A percentile compares a stretch with the other conserved stretches of the same genome.
Evolutionary conservation across 2,888 invertebrate species (phyloP).

Genomic region (Eristalis arbustorum): DNA sequence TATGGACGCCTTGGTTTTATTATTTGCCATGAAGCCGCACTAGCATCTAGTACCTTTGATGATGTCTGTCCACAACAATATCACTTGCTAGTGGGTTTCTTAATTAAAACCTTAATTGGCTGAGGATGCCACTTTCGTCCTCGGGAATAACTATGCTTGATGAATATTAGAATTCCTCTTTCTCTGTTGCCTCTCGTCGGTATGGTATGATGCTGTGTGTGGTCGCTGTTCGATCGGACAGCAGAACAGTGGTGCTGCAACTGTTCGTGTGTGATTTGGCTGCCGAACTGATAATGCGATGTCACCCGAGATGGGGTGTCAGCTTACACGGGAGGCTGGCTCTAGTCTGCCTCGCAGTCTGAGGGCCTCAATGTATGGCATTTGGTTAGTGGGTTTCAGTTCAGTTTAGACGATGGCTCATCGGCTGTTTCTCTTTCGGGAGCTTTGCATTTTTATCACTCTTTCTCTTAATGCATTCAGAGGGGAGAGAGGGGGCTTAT

Average conservation of each 20-base stretch:
- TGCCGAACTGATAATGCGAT: neutral
- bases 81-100: too few species aligned
- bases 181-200: constrained; percentile 39
- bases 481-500: neutral
- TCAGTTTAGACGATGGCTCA: neutral
- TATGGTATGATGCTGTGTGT: constrained; percentile 6
- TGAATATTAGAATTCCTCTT: too few species aligned
- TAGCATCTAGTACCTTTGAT: too few species aligned
- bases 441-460: neutral
- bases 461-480: constrained; percentile 13
- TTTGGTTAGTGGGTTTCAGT: constrained; percentile 22
- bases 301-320: neutral
- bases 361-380: constrained; percentile 10
- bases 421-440: neutral
- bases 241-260: constrained; percentile 34
- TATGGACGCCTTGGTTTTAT: too few species aligned
- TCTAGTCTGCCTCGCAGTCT: constrained; percentile 3
- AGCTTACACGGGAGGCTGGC: neutral
- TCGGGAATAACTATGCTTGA: too few species aligned
- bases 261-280: constrained; percentile 20
- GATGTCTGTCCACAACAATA: too few species aligned
- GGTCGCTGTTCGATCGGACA: constrained; percentile 30
- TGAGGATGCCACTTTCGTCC: too few species aligned
- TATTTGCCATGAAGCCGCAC: too few species aligned
- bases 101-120: too few species aligned